Evolutionary conservation across 1,140 invertebrate genomes (phyloP).

Genomic region (Argopecten irradians): DNA sequence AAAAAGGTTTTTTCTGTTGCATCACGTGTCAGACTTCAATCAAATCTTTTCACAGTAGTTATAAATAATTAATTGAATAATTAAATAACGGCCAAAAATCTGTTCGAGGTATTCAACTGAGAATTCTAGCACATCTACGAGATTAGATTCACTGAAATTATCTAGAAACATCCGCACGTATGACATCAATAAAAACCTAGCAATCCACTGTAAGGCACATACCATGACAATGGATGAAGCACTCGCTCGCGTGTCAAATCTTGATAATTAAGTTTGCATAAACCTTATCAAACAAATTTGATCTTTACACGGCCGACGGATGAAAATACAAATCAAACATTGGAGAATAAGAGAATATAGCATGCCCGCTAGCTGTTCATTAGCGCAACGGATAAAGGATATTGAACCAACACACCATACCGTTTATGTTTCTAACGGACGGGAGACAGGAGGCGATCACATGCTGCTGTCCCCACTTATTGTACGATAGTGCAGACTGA

Average conservation of each 20-base stretch:
- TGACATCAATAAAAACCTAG: background rate
- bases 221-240: background rate
- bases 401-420: background rate
- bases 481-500: background rate
- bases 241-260: slow-evolving; percentile 26
- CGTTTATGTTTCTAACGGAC: background rate
- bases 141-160: slow-evolving; percentile 3
- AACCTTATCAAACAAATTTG: slow-evolving; percentile 35
- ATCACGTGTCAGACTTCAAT: background rate
- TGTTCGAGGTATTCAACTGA: slow-evolving; percentile 21
- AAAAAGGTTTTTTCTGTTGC: slow-evolving; percentile 3
- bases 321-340: slow-evolving; percentile 19
- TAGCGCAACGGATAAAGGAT: background rate
- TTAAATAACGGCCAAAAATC: slow-evolving; percentile 18
- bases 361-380: slow-evolving; percentile 6
- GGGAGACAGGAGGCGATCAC: background rate
- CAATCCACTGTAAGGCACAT: background rate
- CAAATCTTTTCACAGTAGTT: background rate
- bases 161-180: slow-evolving; percentile 4
- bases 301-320: slow-evolving; percentile 18
- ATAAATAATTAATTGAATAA: slow-evolving; percentile 24
- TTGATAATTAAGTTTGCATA: slow-evolving; percentile 38
- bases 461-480: background rate
- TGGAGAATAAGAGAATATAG: background rate
- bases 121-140: slow-evolving; percentile 16